These are phyloP conservation scores for Limulus polyphemus DNA, from an alignment of 2,888 invertebrate genomes.

Conservation along the genomic window DNA sequence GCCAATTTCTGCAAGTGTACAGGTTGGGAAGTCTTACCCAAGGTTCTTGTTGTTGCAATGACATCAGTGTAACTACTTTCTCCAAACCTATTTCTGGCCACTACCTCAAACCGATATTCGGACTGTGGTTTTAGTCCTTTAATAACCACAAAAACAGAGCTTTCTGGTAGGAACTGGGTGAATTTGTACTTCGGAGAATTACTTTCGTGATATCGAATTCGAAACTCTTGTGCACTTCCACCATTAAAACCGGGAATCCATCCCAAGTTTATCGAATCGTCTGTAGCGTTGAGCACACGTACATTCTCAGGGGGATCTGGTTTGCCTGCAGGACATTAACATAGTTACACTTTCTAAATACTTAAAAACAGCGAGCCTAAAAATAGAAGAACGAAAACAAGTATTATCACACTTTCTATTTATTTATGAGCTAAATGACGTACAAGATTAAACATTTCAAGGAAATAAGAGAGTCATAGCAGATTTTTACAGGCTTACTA, in stretches of 20 bases:
- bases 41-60: too few species aligned
- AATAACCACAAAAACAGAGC: slow-evolving; percentile 52
- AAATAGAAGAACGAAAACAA: too few species aligned
- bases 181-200: slow-evolving; percentile 40
- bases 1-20: too few species aligned
- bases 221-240: slow-evolving; percentile 65
- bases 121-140: slow-evolving; percentile 63
- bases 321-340: slow-evolving; percentile 29
- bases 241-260: slow-evolving; percentile 92
- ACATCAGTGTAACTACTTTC: slow-evolving; percentile 51
- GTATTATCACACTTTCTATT: too few species aligned
- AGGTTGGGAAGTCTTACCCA: too few species aligned
- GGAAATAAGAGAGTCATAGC: too few species aligned
- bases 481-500: too few species aligned
- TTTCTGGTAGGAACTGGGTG: slow-evolving; percentile 58
- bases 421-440: too few species aligned
- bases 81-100: slow-evolving; percentile 76
- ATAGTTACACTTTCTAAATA: too few species aligned
- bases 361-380: too few species aligned
- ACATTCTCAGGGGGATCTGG: slow-evolving; percentile 38
- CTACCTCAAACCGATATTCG: slow-evolving; percentile 75
- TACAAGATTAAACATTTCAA: too few species aligned
- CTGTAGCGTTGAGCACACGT: slow-evolving; percentile 66
- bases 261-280: slow-evolving; percentile 64
- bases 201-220: slow-evolving; percentile 42